Percentiles rank a stretch among this genome's conserved stretches.
These are phyloP conservation scores for Phaethon lepturus DNA, from an alignment of 2,113 vertebrate species.

Conservation along the genomic window DNA sequence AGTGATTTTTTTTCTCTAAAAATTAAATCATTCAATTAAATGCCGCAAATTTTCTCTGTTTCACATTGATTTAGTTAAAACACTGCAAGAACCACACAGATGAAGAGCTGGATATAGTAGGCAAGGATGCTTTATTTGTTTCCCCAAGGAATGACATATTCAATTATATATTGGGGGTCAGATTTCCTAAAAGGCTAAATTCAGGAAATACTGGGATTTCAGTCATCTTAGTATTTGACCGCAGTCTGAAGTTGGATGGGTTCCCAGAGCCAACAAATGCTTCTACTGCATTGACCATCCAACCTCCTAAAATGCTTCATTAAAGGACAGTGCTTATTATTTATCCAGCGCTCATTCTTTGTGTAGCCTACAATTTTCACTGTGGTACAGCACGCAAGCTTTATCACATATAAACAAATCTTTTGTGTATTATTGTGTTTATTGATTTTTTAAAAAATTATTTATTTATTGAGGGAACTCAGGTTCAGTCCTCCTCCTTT, in stretches of 20 bases:
- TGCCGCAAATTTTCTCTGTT: neutral
- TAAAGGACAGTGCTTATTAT: neutral
- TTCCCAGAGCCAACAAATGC: neutral
- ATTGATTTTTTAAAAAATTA: neutral
- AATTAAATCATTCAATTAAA: neutral
- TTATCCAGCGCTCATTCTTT: neutral
- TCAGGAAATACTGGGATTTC: conserved; percentile 27
- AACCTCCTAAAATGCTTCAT: neutral
- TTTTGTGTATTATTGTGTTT: neutral
- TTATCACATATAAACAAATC: neutral
- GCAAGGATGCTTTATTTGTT: neutral
- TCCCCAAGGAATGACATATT: neutral
- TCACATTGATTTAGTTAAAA: neutral
- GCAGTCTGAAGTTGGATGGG: neutral
- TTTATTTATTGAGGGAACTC: neutral
- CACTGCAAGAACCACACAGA: neutral
- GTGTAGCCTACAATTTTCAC: neutral
- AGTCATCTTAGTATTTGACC: neutral
- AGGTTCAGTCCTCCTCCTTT: neutral
- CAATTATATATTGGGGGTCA: neutral
- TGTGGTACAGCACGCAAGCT: neutral
- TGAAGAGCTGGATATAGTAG: neutral
- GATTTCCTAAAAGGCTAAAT: conserved; percentile 20
- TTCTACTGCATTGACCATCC: neutral
- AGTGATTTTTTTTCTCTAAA: neutral